A percentile compares a stretch with the other conserved stretches of the same genome.
Conservation (phyloP, 1,140 invertebrate genomes). For the Olivierus martensii region DNA sequence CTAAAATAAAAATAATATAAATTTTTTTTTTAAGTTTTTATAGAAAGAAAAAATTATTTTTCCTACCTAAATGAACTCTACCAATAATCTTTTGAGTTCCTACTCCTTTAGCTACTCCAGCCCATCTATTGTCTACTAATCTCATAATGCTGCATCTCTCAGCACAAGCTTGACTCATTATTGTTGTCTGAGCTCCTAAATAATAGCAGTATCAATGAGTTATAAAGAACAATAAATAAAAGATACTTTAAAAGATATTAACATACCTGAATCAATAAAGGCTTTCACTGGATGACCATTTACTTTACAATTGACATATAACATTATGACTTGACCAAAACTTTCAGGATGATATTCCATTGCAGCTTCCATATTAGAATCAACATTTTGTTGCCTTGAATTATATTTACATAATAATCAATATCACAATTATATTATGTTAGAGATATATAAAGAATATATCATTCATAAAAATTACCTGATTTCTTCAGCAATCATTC, state of each 20-base stretch:
- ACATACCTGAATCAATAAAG: conserved; percentile 83
- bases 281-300: conserved; percentile 94
- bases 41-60: background rate
- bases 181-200: conserved; percentile 76
- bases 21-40: background rate
- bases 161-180: conserved; percentile 83
- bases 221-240: background rate
- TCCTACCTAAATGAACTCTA: conserved; percentile 69
- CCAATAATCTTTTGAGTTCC: conserved; percentile 91
- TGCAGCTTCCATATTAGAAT: conserved; percentile 96
- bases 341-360: conserved; percentile 97
- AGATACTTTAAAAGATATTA: too few relatives aligned
- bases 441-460: too few relatives aligned
- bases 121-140: conserved; percentile 85
- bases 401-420: background rate
- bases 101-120: conserved; percentile 88
- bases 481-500: conserved; percentile 89
- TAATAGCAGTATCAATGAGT: background rate
- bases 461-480: conserved; percentile 28
- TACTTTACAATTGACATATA: conserved; percentile 91
- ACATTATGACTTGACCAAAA: conserved; percentile 93
- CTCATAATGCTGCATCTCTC: conserved; percentile 90
- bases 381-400: conserved; percentile 72
- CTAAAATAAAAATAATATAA: too few relatives aligned
- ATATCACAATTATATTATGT: too few relatives aligned